Base-by-base conservation (phyloP, 2,888 invertebrate species). In the Pheosia tremula region DNA sequence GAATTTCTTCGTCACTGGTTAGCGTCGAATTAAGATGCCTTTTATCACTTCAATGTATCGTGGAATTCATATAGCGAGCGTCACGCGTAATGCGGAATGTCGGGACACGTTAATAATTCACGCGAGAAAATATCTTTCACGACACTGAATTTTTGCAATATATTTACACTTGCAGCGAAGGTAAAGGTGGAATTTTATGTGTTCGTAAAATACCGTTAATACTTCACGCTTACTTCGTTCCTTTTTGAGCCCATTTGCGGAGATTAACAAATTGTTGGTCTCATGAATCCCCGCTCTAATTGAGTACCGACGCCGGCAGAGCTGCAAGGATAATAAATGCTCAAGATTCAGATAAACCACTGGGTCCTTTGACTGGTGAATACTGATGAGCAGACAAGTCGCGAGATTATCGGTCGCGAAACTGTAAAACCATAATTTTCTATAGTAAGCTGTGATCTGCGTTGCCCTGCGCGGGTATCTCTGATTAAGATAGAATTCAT, bases 51-150 rank as follows among this genome's bases (percentile, higher is more conserved):
- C 54, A 76, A 64, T 76, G 76, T 81, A 79, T 82, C 67, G 72
- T 69, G 79, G 78, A 80, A 84, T 84, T 79, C 76, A 72, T 75
- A 75, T 74, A 77, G 75, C 71, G 71, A 72, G 75, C 77, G 75
- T 79, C 72, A 77, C 77, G 77, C 77, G 80, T 79, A 71, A 79
- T 78, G 78, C 79, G 86, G 87, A 88, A 93, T 91, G 78, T 82
- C 64, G 79, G 79, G 82, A 85, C 83, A 84, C 75, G 83, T 78
- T 74, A 80, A 78, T 87, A 88, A 91, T 90, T 88, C 88, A 88
- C 82, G 88, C 90, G 88, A 82, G 84, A 83, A 87, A 90, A 89
- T 88, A 86, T 86, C 74, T 81, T 72, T 69, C 75, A 79, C 83
- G 78, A 82, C 78, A 74, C 77, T 78, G 81, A 77, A 86, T 87